These are phyloP conservation scores for Enteromius anoplus DNA, from an alignment of 2,797 vertebrate genomes.

Conservation along the genomic window DNA sequence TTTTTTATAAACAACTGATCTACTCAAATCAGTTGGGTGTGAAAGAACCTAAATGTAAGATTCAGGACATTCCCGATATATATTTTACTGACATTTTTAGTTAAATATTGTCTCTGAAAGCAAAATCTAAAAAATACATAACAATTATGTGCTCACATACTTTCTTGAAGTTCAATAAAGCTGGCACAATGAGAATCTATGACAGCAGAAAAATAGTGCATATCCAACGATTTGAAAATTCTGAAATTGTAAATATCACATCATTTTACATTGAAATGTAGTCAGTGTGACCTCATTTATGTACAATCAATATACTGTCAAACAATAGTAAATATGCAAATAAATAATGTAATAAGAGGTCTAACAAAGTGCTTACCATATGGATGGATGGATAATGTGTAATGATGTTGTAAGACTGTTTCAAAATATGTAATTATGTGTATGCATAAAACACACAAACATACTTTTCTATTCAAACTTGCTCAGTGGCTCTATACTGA, in stretches of 20 bases:
- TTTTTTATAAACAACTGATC: conserved; percentile 12
- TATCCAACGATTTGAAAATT: conserved; percentile 36
- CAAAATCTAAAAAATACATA: conserved; percentile 21
- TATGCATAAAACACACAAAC: conserved; percentile 4
- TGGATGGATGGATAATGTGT: background rate
- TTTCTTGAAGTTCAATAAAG: conserved; percentile 30
- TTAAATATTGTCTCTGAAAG: conserved; percentile 24
- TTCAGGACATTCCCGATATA: background rate
- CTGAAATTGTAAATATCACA: conserved; percentile 13
- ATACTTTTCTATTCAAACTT: conserved; percentile 9
- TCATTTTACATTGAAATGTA: conserved; percentile 29
- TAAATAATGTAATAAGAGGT: conserved; percentile 27
- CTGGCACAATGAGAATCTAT: conserved; percentile 27
- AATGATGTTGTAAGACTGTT: background rate
- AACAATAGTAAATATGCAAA: conserved; percentile 41
- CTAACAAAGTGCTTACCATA: conserved; percentile 41
- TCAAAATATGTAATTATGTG: conserved; percentile 20
- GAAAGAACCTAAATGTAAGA: background rate
- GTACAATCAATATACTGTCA: conserved; percentile 21
- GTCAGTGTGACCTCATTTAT: conserved; percentile 41
- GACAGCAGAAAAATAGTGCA: conserved; percentile 42
- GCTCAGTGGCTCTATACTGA: background rate
- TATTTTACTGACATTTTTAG: conserved; percentile 12
- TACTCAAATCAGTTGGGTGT: background rate
- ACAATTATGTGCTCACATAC: conserved; percentile 5